Base-by-base conservation (phyloP, 2,888 invertebrate species). In the Sesia apiformis region DNA sequence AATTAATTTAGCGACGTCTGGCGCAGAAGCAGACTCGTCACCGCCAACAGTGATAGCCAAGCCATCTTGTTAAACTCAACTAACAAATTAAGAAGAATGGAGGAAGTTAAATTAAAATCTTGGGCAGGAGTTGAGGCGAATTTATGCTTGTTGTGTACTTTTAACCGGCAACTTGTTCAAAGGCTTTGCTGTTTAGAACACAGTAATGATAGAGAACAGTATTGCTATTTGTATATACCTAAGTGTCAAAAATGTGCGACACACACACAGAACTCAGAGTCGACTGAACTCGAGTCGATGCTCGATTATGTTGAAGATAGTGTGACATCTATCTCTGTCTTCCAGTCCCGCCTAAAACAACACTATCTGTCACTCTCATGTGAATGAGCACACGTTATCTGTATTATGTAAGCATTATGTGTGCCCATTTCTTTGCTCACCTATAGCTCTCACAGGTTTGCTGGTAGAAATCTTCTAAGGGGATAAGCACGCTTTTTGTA, bases 41-140 rank as follows among this genome's bases (percentile, higher is more conserved):
- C 46, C 46, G 46, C 46, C n/a, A 23, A 46, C 46, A 5, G n/a
- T 46, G 46, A 38, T 5, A 38, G 38, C 38, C 5, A 38, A 42
- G 38, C 50, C 38, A 51, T 61, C 58, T 60, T 63, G 64, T 64
- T 69, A 69, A 78, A 74, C 73, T 78, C 72, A 62, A 75, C 73
- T 76, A 73, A 80, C 84, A 86, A 87, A 88, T 88, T 84, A 86
- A 86, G 84, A 87, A 80, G 72, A 84, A 87, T 84, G 83, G 79
- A 63, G 64, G 55, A 87, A 87, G 78, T 87, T 87, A 86, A 87
- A 87, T 87, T 87, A 87, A 87, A 87, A 85, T 79, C 82, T 83
- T 78, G 72, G 72, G 65, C 63, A 67, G 63, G 63, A 63, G 55
- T 56, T 67, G 61, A 61, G 59, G 63, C 61, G 70, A 78, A 84